Base-by-base conservation (phyloP, 2,888 invertebrate species). In the Ligdia adustata region DNA sequence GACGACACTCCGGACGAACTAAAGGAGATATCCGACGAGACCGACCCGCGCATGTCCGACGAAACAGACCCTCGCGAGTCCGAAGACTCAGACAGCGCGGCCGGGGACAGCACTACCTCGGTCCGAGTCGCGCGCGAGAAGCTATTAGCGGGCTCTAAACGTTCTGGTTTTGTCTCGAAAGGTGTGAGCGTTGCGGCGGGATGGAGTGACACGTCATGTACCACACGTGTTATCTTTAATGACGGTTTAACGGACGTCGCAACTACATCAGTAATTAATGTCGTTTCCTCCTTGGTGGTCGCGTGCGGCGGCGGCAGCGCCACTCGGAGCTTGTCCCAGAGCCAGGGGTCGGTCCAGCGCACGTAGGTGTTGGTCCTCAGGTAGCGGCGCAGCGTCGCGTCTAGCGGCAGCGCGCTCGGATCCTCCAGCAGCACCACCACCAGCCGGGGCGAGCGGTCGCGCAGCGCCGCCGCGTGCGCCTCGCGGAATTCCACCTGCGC, bases 321-420 rank as follows among this genome's bases (percentile, higher is more conserved):
- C 69, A 94, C 95, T 20, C 92, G 88, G 39, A 97, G 80, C 72
- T 94, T 95, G 42, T 94, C 91, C 96, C 96, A 96, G 81, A 96
- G 96, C 93, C 93, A 94, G 4, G 94, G 93, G 70, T 96, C 95
- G 6, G 93, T 95, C 95, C 95, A 95, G 65, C 94, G 93, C 16
- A 96, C 91, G 69, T 96, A 96, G 0, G 96, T 96, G 72, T 95
- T 95, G 77, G 92, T 93, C 50, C 91, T 91, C 3, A 96, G 80
- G 71, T 96, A 96, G 31, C 50, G 63, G 0, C 93, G 91, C 68
- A 93, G 92, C 32, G 95, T 85, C 2, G 54, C 60, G 64, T 95
- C 95, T 46, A 95, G 82, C 49, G 90, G 83, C 15, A 92, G 91
- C 20, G 89, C 84, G 1, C 92, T 84, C 13, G 66, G 62, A 26